Evolutionary conservation across 2,888 invertebrate genomes (phyloP), one percentile per base, ranked within the genome.

Genomic region (Tenthredo distinguenda): DNA sequence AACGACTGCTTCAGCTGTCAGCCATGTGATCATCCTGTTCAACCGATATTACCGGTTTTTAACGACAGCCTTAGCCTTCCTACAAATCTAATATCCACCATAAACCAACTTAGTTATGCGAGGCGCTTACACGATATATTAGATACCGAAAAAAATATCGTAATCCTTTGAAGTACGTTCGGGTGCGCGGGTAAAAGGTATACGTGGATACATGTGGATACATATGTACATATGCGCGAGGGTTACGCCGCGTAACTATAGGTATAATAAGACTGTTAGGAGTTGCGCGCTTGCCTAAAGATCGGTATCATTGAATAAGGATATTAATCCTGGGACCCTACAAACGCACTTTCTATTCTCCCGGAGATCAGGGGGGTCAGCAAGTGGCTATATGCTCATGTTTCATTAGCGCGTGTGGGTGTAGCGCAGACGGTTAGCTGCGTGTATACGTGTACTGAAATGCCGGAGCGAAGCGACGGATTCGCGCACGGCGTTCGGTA

Each of bases 311-410:
- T 50, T 43, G 81, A 40, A 40, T 58, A 81, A 58, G 81, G 81
- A 81, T 81, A 81, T 62, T 81, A 81, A 81, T 81, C 81, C 81
- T 62, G 62, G 21, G 62, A 58, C 62, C 62, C 81, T 26, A 81
- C 81, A 40, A 40, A 81, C 81, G 81, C 81, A 81, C 81, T 81
- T 81, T 81, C 81, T 81, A 81, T 81, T 81, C 81, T 62, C 58
- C 40, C 72, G 21, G 40, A 37, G 58, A 50, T 58, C 81, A 62
- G 58, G 37, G 62, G 58, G 58, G 81, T 62, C 58, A 50, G 58
- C 81, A 40, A 81, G 81, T 62, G 81, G 50, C 62, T 40, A 12
- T 31, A 81, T 50, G 21, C 77, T 55, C 77, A 34, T n/a, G 77
- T 77, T 55, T 31, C 40, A 40, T 74, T n/a, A 43, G 21, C 72